Evolutionary conservation across 2,888 invertebrate species (phyloP), one percentile per base, ranked within the genome.

Genomic region (Sphaeridia pumilis): DNA sequence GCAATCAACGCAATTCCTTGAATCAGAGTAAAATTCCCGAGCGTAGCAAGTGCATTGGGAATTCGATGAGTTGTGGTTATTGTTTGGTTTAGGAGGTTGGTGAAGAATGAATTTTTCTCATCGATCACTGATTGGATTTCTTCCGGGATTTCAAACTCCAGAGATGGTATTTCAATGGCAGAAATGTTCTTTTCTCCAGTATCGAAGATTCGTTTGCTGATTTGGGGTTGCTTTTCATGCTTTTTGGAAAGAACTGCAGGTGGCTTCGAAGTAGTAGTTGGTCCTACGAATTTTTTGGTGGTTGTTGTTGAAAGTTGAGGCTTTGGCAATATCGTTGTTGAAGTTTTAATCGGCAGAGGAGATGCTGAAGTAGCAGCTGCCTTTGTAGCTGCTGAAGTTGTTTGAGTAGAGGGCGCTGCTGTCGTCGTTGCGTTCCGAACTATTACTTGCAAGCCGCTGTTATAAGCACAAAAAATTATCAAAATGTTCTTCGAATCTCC

Each of bases 21-120:
- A 14, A 64, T 24, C 12, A 64, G 43, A 2, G 60, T 60, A 43
- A 47, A 62, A 53, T 62, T 61, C 5, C 60, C 56, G 24, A 56
- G 35, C 25, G 21, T n/a, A 7, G 50, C 59, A n/a, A 59, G 17
- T 3, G 36, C 36, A 46, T 51, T 28, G 27, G 50, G 55, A 35
- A 60, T 35, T 2, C 44, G 42, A 42, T 49, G 31, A 17, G 21
- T 44, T 2, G 35, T 34, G 14, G 5, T 34, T 7, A 34, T 22
- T 17, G 10, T 45, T n/a, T 20, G 25, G 17, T 45, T 26, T 14
- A 45, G 5, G 25, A 26, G 3, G 3, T 38, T 38, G n/a, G 17
- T 31, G 12, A 31, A 31, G 34, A 12, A 31, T 12, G 31, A 31
- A 31, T 12, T 31, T 12, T 12, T 7, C 12, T 12, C 7, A 12